Evolutionary conservation across 2,888 invertebrate species (phyloP).

Genomic region (Pristionchus fissidentatus): DNA sequence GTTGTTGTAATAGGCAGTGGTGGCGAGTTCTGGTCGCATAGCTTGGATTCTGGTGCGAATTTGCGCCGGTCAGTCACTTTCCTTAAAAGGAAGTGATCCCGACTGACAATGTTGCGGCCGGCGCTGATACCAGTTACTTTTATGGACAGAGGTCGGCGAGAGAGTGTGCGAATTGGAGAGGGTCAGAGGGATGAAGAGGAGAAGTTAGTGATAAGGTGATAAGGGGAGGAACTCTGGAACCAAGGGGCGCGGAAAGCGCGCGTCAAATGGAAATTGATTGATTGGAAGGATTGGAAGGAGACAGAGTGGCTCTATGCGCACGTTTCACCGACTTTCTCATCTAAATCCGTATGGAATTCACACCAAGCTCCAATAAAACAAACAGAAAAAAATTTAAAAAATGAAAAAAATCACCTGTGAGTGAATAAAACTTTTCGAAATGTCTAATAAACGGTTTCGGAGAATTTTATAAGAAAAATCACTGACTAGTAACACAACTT

Average conservation of each 20-base stretch:
- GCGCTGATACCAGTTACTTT: slow-evolving; percentile 12
- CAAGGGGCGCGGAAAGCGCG: neutral
- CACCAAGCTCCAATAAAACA: neutral
- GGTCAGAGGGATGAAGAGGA: neutral
- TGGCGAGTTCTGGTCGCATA: slow-evolving; percentile 32
- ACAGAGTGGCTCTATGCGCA: neutral
- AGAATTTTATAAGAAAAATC: neutral
- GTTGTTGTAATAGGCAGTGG: neutral
- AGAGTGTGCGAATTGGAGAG: neutral
- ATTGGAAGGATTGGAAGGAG: neutral
- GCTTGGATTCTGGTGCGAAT: too few relatives aligned
- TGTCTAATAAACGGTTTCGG: neutral
- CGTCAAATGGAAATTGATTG: neutral
- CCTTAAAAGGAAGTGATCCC: too few relatives aligned
- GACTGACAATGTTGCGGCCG: too few relatives aligned
- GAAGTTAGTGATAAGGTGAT: slow-evolving; percentile 9
- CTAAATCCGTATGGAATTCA: neutral
- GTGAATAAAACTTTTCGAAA: too few relatives aligned
- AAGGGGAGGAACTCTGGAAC: slow-evolving; percentile 10
- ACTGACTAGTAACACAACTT: neutral
- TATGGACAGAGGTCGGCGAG: slow-evolving; percentile 5
- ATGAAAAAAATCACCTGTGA: too few relatives aligned
- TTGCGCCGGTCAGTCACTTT: too few relatives aligned
- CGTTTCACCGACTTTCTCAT: neutral
- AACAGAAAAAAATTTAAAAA: too few relatives aligned